Conservation (phyloP, 2,113 vertebrate species). For the Oncorhynchus keta region DNA sequence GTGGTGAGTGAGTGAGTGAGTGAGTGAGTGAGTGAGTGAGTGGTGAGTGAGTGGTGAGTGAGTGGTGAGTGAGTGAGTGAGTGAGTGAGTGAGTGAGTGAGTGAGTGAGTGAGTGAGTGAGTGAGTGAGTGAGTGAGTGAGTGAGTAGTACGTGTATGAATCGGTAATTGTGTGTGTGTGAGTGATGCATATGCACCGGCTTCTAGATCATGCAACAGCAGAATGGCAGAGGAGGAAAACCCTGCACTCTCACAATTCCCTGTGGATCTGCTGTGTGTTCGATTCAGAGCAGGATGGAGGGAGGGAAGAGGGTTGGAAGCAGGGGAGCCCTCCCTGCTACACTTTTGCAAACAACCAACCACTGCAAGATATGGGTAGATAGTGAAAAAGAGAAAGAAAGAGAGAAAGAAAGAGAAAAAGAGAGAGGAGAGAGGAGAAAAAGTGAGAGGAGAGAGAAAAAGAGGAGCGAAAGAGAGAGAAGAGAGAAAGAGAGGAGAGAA, state of each 20-base stretch:
- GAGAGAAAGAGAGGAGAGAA: neutral
- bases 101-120: neutral
- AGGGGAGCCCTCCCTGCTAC: constrained; percentile 8
- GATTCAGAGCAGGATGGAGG: constrained; percentile 19
- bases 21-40: constrained; percentile 13
- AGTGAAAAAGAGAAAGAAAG: constrained; percentile 14
- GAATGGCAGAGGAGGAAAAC: constrained; percentile 44
- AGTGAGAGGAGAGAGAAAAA: neutral
- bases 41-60: too few relatives aligned
- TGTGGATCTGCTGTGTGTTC: constrained; percentile 2
- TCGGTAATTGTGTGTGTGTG: neutral
- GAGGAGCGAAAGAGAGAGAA: neutral
- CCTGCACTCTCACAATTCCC: constrained; percentile 45
- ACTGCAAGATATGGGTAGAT: constrained; percentile 1
- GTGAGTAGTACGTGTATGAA: neutral
- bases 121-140: neutral
- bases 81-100: neutral
- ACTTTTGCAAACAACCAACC: constrained; percentile 1
- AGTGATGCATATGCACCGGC: constrained; percentile 3
- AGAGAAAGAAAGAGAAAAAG: constrained; percentile 4
- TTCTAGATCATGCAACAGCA: constrained; percentile 61
- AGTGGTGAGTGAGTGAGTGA: neutral
- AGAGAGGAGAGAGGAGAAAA: neutral
- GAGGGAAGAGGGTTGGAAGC: neutral
- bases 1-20: too few relatives aligned